These are phyloP conservation scores for Apus apus DNA, from an alignment of 2,113 vertebrate genomes.

Conservation along the genomic window DNA sequence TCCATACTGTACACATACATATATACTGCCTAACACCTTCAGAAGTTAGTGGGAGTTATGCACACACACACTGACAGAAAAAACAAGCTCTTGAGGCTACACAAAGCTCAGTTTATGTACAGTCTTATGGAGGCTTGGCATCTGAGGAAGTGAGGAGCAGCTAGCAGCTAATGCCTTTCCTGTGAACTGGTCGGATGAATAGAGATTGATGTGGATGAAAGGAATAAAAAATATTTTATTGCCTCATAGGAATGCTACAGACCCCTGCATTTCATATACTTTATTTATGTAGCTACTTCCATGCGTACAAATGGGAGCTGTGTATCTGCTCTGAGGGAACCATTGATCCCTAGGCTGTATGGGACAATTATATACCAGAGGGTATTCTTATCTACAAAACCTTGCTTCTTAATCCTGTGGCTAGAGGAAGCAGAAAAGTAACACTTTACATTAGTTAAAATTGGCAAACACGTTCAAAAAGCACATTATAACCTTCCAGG, in stretches of 20 bases:
- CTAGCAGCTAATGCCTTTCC: conserved; percentile 62
- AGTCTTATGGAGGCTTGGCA: conserved; percentile 21
- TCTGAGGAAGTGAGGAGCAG: conserved; percentile 4
- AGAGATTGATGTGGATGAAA: conserved; percentile 48
- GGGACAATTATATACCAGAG: neutral
- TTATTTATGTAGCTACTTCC: conserved; percentile 23
- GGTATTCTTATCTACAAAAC: conserved; percentile 38
- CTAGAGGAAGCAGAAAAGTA: conserved; percentile 4
- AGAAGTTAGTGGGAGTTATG: conserved; percentile 44
- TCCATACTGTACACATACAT: neutral
- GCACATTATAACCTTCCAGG: neutral
- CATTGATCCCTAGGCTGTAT: neutral
- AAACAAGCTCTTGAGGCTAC: conserved; percentile 40
- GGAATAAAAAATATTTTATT: conserved; percentile 9
- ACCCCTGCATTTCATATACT: neutral
- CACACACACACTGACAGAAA: conserved; percentile 25
- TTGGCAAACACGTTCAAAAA: neutral
- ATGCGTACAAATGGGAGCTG: neutral
- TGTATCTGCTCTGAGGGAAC: conserved; percentile 13
- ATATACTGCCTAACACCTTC: conserved; percentile 29
- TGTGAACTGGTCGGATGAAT: conserved; percentile 17
- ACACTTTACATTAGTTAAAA: neutral
- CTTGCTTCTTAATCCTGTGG: neutral
- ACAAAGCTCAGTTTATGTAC: conserved; percentile 52
- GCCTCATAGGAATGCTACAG: neutral